Conservation (phyloP, 2,888 invertebrate species). For the Thecophora atra region DNA sequence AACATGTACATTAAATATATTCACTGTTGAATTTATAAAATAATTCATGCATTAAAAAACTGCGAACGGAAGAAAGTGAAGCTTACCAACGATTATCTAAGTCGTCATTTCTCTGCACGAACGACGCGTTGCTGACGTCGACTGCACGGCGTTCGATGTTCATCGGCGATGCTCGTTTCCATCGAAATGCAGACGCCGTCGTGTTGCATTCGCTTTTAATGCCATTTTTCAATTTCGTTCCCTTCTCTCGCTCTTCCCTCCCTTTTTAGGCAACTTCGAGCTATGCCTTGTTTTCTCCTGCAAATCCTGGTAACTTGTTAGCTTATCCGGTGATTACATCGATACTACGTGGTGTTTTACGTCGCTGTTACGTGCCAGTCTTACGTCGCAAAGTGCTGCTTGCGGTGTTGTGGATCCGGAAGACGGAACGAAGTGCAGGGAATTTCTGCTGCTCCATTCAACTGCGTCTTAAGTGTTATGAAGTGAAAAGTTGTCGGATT, state of each 20-base stretch:
- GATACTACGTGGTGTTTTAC: slow-evolving; percentile 62
- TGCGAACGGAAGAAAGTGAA: no score
- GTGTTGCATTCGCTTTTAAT: slow-evolving; percentile 3
- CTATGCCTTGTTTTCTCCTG: slow-evolving; percentile 42
- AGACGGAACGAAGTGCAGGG: not conserved
- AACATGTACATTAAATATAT: no score
- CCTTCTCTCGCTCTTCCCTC: not conserved
- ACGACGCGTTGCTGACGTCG: no score
- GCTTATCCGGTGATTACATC: slow-evolving; percentile 66
- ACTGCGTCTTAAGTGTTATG: slow-evolving; percentile 14
- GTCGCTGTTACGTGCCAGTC: slow-evolving; percentile 29
- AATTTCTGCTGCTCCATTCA: not conserved
- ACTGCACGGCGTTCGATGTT: no score
- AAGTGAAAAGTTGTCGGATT: slow-evolving; percentile 7
- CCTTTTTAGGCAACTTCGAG: no score
- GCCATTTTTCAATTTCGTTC: not conserved
- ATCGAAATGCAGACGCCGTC: no score
- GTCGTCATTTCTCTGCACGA: no score
- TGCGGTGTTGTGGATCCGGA: not conserved
- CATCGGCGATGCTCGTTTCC: no score
- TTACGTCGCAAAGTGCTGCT: slow-evolving; percentile 1
- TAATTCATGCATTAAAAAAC: no score
- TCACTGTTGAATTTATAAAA: no score
- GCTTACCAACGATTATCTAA: no score
- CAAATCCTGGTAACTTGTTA: slow-evolving; percentile 66